These are phyloP conservation scores for Macroramphosus scolopax DNA, from an alignment of 2,797 vertebrate species.

Conservation along the genomic window DNA sequence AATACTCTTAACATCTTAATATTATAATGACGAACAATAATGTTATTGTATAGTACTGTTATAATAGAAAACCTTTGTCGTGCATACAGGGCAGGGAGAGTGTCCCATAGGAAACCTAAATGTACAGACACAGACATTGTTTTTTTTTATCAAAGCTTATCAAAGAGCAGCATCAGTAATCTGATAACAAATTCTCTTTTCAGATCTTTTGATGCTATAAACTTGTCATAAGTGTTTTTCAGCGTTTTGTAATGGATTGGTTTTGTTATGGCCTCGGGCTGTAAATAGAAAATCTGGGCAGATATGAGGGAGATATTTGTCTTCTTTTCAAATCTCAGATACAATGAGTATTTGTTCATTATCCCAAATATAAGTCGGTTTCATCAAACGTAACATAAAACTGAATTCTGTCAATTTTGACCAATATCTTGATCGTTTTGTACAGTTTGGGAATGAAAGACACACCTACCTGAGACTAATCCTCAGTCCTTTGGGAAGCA, in stretches of 20 bases:
- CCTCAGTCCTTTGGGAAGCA: conserved; percentile 56
- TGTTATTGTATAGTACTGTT: no score
- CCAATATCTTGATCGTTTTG: conserved; percentile 41
- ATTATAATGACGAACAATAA: no score
- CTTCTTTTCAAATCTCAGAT: no score
- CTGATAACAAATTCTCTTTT: conserved; percentile 26
- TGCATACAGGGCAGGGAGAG: conserved; percentile 1
- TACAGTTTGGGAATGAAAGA: conserved; percentile 50
- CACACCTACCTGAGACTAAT: conserved; percentile 65
- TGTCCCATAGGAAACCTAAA: background rate
- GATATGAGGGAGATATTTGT: no score
- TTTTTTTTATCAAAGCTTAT: no score
- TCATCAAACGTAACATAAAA: no score
- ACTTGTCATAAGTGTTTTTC: conserved; percentile 28
- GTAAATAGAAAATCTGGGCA: conserved; percentile 46
- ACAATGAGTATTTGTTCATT: no score
- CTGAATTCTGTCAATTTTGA: no score
- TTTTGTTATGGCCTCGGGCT: conserved; percentile 57
- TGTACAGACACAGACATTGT: conserved; percentile 1
- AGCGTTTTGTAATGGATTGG: conserved; percentile 43
- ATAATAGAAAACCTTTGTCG: background rate
- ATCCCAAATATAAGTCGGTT: no score
- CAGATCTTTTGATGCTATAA: conserved; percentile 47
- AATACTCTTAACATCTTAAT: no score
- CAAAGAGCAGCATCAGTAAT: no score